phyloP scores from a whole-genome alignment of 53 echinoderm and acorn worm genomes.

The Luidia sarsii region DNA sequence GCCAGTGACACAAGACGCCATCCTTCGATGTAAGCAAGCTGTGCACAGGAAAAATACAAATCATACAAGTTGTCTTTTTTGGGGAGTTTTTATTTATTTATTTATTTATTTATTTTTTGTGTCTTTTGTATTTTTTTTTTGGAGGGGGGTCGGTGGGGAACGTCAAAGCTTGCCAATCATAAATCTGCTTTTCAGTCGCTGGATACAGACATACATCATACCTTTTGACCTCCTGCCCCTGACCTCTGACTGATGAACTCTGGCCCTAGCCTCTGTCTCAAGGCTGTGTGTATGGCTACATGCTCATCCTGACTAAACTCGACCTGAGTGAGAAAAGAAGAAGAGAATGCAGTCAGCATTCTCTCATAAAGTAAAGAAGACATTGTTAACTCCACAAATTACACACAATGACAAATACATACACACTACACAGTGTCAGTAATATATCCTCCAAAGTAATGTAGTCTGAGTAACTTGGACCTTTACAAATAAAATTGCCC shows the following conservation, averaged over 20 bases:
- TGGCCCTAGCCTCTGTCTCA: conserved; percentile 87
- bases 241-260: conserved; percentile 96
- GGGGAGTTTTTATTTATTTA: too few relatives aligned
- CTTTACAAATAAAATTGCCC: too few relatives aligned
- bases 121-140: neutral
- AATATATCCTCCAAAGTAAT: too few relatives aligned
- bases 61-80: neutral
- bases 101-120: neutral
- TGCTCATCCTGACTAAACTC: conserved; percentile 90
- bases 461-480: too few relatives aligned
- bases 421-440: too few relatives aligned
- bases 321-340: too few relatives aligned
- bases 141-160: neutral
- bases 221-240: conserved; percentile 98
- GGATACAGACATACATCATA: conserved; percentile 2
- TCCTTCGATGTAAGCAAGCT: conserved; percentile 98
- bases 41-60: neutral
- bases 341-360: too few relatives aligned
- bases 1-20: conserved; percentile 89
- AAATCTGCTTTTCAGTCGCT: neutral
- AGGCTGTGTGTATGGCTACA: conserved; percentile 85
- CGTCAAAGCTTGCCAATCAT: neutral
- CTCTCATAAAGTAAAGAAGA: too few relatives aligned
- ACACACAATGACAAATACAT: too few relatives aligned
- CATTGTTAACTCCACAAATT: too few relatives aligned